Evolutionary conservation across 2,797 vertebrate species (phyloP), one percentile per base, ranked within the genome.

Genomic region (Protosalanx chinensis): DNA sequence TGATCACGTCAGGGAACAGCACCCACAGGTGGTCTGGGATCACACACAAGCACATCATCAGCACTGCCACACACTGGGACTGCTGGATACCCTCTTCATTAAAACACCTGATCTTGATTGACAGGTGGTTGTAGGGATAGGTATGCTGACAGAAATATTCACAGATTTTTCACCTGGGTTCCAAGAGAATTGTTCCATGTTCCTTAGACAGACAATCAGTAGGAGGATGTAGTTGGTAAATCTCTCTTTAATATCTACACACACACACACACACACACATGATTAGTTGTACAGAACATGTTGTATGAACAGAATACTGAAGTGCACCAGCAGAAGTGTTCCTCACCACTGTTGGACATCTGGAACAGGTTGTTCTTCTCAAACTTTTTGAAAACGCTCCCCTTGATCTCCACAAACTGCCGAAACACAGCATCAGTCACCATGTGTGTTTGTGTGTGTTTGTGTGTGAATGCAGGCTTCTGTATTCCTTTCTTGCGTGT

Each of bases 131-230:
- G 23, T 12, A 29, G 10, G 13, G 35, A 16, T 12, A 6, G 41
- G 5, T 18, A 35, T 16, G 12, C 32, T 7, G 12, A 1, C 5
- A 20, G 62, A 20, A 6, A 49, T 35, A 41, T n/a, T 5, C 18
- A 37, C 16, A 64, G 16, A 32, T 8, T 18, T 15, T 15, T 20
- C 23, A 98, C 98, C 98, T 83, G 96, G 95, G 86, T 99, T 99
- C 98, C 98, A 99, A 32, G 97, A 99, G 88, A 99, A 99, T 88
- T 99, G 98, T 80, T 99, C 98, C 98, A 99, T 99, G 86, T 99
- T 99, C 86, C 97, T 93, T 79, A 99, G 91, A 89, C 98, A 99
- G 35, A 99, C 97, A 65, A 99, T 99, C 80, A 99, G 89, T 66
- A 99, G 92, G 74, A 99, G 93, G 75, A 98, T 95, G 0, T 97